Evolutionary conservation across 2,888 invertebrate species (phyloP).

Genomic region (Apantesis nais): DNA sequence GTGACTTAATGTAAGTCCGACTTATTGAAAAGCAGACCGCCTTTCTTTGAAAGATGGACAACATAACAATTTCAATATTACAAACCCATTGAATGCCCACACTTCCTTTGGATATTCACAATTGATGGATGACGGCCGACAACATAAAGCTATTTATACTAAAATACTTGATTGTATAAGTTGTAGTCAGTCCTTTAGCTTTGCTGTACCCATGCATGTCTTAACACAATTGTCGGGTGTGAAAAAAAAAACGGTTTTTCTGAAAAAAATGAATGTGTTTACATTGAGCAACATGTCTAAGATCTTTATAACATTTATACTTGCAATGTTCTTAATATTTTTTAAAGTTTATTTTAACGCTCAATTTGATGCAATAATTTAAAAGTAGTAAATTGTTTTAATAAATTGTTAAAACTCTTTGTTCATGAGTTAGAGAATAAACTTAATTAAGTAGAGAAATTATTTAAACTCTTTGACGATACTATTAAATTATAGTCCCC

Average conservation of each 20-base stretch:
- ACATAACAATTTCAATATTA: conserved; percentile 54
- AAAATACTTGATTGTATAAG: conserved; percentile 59
- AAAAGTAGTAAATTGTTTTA: too few relatives aligned
- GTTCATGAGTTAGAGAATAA: neutral
- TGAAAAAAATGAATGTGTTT: too few relatives aligned
- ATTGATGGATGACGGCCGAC: conserved; percentile 64
- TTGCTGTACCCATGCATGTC: conserved; percentile 44
- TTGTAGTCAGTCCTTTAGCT: conserved; percentile 33
- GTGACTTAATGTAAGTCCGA: conserved; percentile 46
- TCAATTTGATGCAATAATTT: neutral
- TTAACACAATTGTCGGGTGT: conserved; percentile 64
- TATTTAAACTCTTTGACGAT: too few relatives aligned
- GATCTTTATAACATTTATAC: conserved; percentile 51
- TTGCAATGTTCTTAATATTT: conserved; percentile 57
- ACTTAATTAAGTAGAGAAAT: neutral
- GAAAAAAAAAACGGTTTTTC: conserved; percentile 72
- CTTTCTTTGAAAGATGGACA: conserved; percentile 61
- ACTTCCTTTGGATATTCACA: conserved; percentile 71
- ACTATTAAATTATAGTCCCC: too few relatives aligned
- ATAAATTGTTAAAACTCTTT: too few relatives aligned
- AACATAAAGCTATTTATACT: conserved; percentile 66
- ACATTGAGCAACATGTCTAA: conserved; percentile 75
- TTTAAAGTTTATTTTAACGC: neutral
- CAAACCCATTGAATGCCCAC: conserved; percentile 57
- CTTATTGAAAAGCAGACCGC: conserved; percentile 61